Evolutionary conservation across 2,888 invertebrate species (phyloP).

Genomic region (Drepana falcataria): DNA sequence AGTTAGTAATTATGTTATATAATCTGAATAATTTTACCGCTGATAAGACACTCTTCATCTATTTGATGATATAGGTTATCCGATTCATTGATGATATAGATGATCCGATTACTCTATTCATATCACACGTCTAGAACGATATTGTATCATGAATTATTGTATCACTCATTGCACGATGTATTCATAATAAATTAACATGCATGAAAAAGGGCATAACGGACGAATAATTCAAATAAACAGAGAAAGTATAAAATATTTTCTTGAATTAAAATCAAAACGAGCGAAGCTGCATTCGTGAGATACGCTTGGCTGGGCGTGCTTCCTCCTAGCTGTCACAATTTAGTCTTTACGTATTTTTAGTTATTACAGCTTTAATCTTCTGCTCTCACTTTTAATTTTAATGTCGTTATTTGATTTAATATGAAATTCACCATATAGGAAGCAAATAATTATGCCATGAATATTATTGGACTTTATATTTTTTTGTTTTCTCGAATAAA

Average conservation of each 20-base stretch:
- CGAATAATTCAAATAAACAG: conserved; percentile 23
- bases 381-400: conserved; percentile 18
- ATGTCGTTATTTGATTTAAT: conserved; percentile 32
- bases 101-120: no score
- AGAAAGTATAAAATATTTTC: conserved; percentile 36
- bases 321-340: conserved; percentile 58
- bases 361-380: conserved; percentile 46
- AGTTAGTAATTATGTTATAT: no score
- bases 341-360: conserved; percentile 55
- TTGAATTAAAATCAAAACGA: conserved; percentile 52
- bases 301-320: conserved; percentile 50
- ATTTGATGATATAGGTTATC: no score
- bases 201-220: conserved; percentile 9
- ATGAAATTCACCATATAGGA: background rate
- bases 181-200: conserved; percentile 3
- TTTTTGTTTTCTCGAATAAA: no score
- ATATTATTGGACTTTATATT: no score
- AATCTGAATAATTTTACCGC: no score
- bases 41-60: no score
- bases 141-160: no score
- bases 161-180: background rate
- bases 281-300: conserved; percentile 50
- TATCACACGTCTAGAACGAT: no score
- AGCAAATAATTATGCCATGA: no score
- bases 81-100: no score